Evolutionary conservation across 2,888 invertebrate genomes (phyloP), one percentile per base, ranked within the genome.

Genomic region (Cephus runcator): DNA sequence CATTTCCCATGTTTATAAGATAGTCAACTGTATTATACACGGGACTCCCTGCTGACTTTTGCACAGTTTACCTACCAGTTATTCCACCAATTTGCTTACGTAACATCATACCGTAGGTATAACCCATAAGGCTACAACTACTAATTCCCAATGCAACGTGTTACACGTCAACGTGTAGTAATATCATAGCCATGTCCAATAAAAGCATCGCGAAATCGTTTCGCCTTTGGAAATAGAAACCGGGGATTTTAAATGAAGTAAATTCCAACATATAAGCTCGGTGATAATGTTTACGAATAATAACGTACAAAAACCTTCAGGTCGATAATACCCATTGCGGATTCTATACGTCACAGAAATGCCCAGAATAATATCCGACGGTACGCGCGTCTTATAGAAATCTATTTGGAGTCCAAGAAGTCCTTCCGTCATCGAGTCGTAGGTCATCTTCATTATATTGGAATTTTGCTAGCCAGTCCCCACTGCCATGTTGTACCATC

Each of bases 371-470:
- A 76, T 73, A 75, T 79, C 75, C 73, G 75, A 77, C 80, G 79
- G 71, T 15, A 75, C 33, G 30, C 15, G 6, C 30, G 12, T 71
- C 31, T 73, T 36, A 76, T 73, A 35, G 74, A 77, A 69, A 73
- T 85, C 84, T 81, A 85, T 87, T 86, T 87, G 84, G 82, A 81
- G 84, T 87, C 87, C 86, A 89, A 87, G 89, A 90, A 89, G 88
- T 89, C 84, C 86, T 90, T 90, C 88, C 88, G 87, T 90, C 87
- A 90, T 87, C 85, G 85, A 88, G 88, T 87, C 88, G 85, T 85
- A 88, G 90, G 90, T 90, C 90, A 88, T 88, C 87, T 85, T 86
- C 85, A 90, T 90, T 90, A 90, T 88, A 88, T 87, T 81, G 89
- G 90, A 89, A 90, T 90, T 89, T 87, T 81, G 81, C 86, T 79